Percentiles rank a stretch among this genome's conserved stretches.
These are phyloP conservation scores for Reinhardtius hippoglossoides DNA, from an alignment of 2,113 vertebrate genomes.

Conservation along the genomic window DNA sequence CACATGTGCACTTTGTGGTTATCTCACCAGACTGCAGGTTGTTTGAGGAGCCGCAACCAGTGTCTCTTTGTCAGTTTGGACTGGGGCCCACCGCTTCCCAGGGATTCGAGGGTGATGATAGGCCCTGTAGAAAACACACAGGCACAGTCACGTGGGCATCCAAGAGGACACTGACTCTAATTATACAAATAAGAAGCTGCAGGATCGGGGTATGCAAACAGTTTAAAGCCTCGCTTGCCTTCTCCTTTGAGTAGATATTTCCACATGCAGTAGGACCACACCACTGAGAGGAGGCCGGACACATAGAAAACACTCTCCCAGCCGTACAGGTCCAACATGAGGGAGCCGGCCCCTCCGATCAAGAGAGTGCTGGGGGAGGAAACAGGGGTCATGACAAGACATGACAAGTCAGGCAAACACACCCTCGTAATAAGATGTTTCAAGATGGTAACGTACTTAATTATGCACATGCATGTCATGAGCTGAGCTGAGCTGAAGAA, in stretches of 20 bases:
- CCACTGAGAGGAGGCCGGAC: conserved; percentile 88
- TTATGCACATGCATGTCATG: too few species aligned
- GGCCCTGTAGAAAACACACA: conserved; percentile 81
- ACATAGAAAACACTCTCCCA: conserved; percentile 96
- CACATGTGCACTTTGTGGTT: conserved; percentile 11
- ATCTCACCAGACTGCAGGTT: conserved; percentile 92
- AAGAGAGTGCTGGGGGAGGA: conserved; percentile 85
- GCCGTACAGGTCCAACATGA: conserved; percentile 91
- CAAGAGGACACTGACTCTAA: conserved; percentile 20
- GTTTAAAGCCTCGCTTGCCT: conserved; percentile 76
- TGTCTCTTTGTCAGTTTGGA: conserved; percentile 87
- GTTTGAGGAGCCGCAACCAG: conserved; percentile 90
- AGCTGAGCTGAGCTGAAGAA: too few species aligned
- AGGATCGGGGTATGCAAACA: conserved; percentile 4
- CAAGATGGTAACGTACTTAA: not conserved
- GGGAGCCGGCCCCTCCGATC: conserved; percentile 90
- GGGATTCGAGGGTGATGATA: conserved; percentile 84
- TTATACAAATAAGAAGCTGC: conserved; percentile 22
- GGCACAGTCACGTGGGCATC: not conserved
- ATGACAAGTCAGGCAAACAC: conserved; percentile 19
- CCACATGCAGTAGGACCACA: conserved; percentile 94
- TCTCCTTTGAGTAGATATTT: conserved; percentile 89
- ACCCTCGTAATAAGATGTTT: not conserved
- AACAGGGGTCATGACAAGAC: conserved; percentile 12
- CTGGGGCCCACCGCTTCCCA: conserved; percentile 80